A percentile compares a stretch with the other conserved stretches of the same genome.
Conservation (phyloP, 2,888 invertebrate genomes). For the Trichopoda pennipes region DNA sequence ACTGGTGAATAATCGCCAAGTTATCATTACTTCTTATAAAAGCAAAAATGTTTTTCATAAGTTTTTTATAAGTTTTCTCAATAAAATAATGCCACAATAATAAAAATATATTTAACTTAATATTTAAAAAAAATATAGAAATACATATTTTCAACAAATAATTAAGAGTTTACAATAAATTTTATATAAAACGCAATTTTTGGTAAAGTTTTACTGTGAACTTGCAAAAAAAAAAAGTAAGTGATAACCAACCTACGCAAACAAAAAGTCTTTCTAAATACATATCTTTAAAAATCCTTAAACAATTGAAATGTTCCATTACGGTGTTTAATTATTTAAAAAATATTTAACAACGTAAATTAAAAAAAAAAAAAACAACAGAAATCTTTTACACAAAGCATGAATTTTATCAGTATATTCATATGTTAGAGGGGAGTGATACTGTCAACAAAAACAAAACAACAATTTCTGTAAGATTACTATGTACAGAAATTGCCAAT, state of each 20-base stretch:
- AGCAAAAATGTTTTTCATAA: conserved; percentile 15
- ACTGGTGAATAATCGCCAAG: neutral
- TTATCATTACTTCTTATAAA: neutral
- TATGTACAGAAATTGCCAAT: neutral
- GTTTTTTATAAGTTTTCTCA: neutral
- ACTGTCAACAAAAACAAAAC: conserved; percentile 41
- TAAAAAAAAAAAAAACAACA: conserved; percentile 2
- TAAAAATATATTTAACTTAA: neutral
- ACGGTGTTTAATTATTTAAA: neutral
- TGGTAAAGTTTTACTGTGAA: neutral
- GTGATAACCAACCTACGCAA: conserved; percentile 61
- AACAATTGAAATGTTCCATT: too few species aligned
- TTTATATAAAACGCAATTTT: conserved; percentile 1
- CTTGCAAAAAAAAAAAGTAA: conserved; percentile 52
- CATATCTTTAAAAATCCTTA: too few species aligned
- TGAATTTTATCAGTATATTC: conserved; percentile 16
- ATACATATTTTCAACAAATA: too few species aligned
- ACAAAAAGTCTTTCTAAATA: neutral
- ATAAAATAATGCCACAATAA: neutral
- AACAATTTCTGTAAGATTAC: neutral
- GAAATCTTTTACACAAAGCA: neutral
- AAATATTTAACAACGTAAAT: conserved; percentile 45
- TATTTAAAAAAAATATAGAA: too few species aligned
- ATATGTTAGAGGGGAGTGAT: conserved; percentile 17
- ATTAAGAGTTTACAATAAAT: neutral